Base-by-base conservation (phyloP, 2,888 invertebrate genomes). In the Embidobia sp. region DNA sequence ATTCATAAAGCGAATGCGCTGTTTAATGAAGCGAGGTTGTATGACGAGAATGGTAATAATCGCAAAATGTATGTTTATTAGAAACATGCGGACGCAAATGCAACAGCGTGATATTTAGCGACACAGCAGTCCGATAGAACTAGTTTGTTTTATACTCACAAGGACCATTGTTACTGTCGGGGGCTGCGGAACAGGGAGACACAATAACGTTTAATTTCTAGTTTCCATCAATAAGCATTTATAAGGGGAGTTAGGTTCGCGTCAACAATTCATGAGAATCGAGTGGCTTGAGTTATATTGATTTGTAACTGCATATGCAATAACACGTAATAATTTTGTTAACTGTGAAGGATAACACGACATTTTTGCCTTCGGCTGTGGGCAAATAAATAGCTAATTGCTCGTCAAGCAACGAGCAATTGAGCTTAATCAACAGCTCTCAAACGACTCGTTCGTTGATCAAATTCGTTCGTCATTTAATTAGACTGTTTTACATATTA, bases 101-200 rank as follows among this genome's bases (percentile, higher is more conserved):
- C 80, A 69, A 81, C 67, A 84, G 84, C 79, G 59, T 81, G 79
- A 81, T 81, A 77, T 80, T 83, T 83, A 87, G 87, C 86, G 83
- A 87, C 83, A 89, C 85, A 88, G 85, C 85, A 88, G 85, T 85
- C 87, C 85, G 86, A 89, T 85, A 87, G 82, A 87, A 85, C 85
- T 86, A 84, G 84, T 86, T 85, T 86, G 78, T 86, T 84, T 84
- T 86, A 93, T 95, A 95, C 95, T 95, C 94, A 95, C 95, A 95
- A 92, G 95, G 94, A 91, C 94, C 94, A 93, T 94, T 94, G 93
- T 94, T 94, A 93, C 94, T 93, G 93, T 94, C 94, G 91, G 94
- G 94, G 91, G 95, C 95, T 95, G 95, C 93, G 93, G 92, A 93
- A 91, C 85, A 90, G 89, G 90, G 90, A 90, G 87, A 90, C 87